Base-by-base conservation (phyloP, 2,113 vertebrate species). In the Myiagra hebetior region DNA sequence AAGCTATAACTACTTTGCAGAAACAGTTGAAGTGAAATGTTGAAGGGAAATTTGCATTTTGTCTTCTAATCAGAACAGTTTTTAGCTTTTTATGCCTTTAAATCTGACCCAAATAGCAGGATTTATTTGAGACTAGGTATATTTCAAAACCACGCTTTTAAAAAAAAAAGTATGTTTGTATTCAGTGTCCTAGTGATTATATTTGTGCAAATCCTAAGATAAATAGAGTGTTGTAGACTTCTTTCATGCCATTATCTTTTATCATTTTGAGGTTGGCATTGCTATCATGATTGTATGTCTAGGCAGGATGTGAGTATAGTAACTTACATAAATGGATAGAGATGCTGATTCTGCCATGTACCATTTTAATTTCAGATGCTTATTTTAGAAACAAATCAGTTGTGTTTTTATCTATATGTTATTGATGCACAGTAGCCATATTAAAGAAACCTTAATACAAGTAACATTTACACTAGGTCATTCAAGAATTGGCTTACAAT, bases 1-100 rank as follows among this genome's bases (percentile, higher is more conserved):
- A 96, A 98, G 96, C 56, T 90, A 0, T 63, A 50, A 33, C 44
- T 64, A 2, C 17, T 89, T 57, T 65, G 28, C 28, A 35, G 42
- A 65, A 90, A 50, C 19, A 31, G 12, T 47, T 90, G 3, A 39
- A 74, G 18, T 39, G 68, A 63, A 10, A 4, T 37, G 13, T 13
- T 77, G 19, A 55, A 33, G 26, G 42, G 5, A 28, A n/a, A 15
- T 33, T 23, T n/a, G 6, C 24, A 3, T 88, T 84, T 47, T 47
- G 5, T 30, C 19, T 42, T 85, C 15, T 26, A 53, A 30, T 62
- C 14, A 21, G 19, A 64, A 49, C 6, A 42, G 3, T 4, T 79
- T 74, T 77, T 59, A 59, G 10, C 7, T 68, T 84, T 81, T 50
- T 41, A 5, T 73, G 13, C 49, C 52, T 84, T 85, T 27, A 70